Conservation (phyloP, 1,140 invertebrate genomes). For the Temnothorax longispinosus region DNA sequence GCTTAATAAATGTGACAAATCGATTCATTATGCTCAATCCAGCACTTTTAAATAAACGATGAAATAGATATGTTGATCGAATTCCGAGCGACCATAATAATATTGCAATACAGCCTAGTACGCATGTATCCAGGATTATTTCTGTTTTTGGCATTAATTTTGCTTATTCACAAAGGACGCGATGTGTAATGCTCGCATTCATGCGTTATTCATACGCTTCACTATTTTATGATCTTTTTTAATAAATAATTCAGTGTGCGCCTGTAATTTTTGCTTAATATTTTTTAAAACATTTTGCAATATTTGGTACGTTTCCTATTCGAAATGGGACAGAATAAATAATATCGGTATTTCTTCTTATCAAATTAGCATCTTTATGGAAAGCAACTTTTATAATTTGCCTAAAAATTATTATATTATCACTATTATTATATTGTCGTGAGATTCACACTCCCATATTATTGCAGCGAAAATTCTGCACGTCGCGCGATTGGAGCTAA, state of each 20-base stretch:
- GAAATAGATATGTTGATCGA: slow-evolving; percentile 17
- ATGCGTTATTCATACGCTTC: slow-evolving; percentile 1
- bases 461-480: background rate
- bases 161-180: slow-evolving; percentile 29
- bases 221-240: slow-evolving; percentile 3
- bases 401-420: background rate
- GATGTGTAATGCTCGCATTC: background rate
- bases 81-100: background rate
- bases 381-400: background rate
- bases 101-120: background rate
- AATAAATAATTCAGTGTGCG: background rate
- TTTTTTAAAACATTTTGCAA: slow-evolving; percentile 10
- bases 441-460: background rate
- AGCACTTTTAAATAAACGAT: slow-evolving; percentile 15
- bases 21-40: background rate
- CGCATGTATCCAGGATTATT: background rate
- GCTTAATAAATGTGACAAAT: slow-evolving; percentile 20
- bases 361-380: background rate
- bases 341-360: background rate
- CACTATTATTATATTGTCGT: too few species aligned
- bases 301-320: background rate
- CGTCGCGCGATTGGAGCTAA: background rate
- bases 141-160: slow-evolving; percentile 13
- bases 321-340: background rate
- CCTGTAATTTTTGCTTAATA: slow-evolving; percentile 12